Evolutionary conservation across 1,140 invertebrate species (phyloP).

Genomic region (Cyclargus thomasi): DNA sequence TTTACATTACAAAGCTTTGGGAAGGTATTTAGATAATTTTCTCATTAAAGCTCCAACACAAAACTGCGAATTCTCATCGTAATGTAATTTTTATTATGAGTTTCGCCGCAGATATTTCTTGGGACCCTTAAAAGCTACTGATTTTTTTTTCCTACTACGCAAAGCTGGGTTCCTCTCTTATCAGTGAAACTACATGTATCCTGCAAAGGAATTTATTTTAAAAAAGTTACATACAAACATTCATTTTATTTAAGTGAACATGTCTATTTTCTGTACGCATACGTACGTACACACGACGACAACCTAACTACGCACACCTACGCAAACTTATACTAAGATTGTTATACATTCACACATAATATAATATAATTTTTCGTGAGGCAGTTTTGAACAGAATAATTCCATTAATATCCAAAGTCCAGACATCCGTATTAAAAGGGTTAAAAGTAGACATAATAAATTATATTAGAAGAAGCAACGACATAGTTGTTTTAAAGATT

Average conservation of each 20-base stretch:
- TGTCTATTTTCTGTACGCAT: constrained; percentile 31
- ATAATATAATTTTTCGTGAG: constrained; percentile 8
- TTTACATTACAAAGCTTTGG: too few relatives aligned
- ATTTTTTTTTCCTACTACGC: too few relatives aligned
- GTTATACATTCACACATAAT: constrained; percentile 25
- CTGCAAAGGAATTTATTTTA: constrained; percentile 54
- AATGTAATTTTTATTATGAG: too few relatives aligned
- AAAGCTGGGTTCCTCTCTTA: too few relatives aligned
- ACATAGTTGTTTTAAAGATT: too few relatives aligned
- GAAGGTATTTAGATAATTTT: too few relatives aligned
- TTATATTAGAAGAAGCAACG: too few relatives aligned
- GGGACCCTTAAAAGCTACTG: too few relatives aligned
- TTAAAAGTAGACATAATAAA: not conserved
- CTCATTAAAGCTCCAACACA: too few relatives aligned
- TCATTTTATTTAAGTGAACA: constrained; percentile 53
- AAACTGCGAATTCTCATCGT: too few relatives aligned
- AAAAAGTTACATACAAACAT: constrained; percentile 72
- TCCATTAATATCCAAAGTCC: not conserved
- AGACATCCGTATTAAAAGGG: not conserved
- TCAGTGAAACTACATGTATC: constrained; percentile 4
- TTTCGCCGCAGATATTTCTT: too few relatives aligned
- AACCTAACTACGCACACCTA: constrained; percentile 43
- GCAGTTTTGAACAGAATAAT: constrained; percentile 11
- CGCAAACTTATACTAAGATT: constrained; percentile 27
- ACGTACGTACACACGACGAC: constrained; percentile 29